A percentile compares a stretch with the other conserved stretches of the same genome.
Evolutionary conservation across 2,113 vertebrate genomes (phyloP).

Genomic region (Antechinus stuartii): DNA sequence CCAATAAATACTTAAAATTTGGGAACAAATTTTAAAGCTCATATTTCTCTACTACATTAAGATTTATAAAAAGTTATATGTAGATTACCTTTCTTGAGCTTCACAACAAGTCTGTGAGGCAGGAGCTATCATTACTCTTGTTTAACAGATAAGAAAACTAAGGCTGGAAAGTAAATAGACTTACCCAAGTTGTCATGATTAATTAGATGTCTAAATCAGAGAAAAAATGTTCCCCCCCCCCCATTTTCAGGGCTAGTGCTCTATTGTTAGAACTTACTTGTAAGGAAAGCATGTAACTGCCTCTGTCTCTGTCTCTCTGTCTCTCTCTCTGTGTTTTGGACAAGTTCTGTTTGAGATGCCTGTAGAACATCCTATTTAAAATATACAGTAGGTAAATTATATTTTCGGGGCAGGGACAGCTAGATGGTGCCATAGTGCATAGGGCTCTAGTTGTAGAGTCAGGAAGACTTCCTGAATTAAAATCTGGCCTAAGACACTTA

Average conservation of each 20-base stretch:
- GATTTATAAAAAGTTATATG: background rate
- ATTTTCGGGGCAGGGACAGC: background rate
- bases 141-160: background rate
- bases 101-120: background rate
- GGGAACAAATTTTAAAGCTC: background rate
- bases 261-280: background rate
- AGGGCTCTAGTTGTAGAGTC: background rate
- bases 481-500: background rate
- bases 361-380: background rate
- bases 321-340: background rate
- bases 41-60: background rate
- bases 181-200: background rate
- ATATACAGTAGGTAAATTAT: background rate
- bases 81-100: background rate
- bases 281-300: background rate
- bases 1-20: background rate
- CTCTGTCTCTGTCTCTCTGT: no score
- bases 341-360: background rate
- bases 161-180: background rate
- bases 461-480: background rate
- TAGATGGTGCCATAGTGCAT: background rate
- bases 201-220: background rate
- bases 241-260: background rate
- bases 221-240: background rate
- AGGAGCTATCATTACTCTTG: background rate